Percentiles rank a stretch among this genome's conserved stretches.
These are phyloP conservation scores for Eleutherodactylus coqui DNA, from an alignment of 2,797 vertebrate species.

Conservation along the genomic window DNA sequence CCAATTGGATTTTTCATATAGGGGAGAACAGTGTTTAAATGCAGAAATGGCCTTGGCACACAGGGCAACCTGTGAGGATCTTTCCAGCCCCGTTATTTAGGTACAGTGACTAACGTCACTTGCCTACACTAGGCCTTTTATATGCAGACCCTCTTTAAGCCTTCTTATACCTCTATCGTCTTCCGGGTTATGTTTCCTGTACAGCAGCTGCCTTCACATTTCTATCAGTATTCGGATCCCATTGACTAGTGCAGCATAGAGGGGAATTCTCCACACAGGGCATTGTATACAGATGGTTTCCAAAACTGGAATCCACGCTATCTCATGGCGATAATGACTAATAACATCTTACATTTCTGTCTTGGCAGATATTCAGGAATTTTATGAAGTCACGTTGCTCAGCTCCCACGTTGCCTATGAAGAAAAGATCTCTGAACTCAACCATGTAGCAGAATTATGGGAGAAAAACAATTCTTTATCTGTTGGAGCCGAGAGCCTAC, in stretches of 20 bases:
- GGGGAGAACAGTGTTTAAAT: no score
- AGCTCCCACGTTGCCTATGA: constrained; percentile 91
- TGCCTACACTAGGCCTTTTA: no score
- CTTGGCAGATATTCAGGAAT: constrained; percentile 93
- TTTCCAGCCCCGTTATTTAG: no score
- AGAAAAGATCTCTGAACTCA: constrained; percentile 90
- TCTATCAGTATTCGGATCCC: neutral
- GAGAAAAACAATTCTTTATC: constrained; percentile 77
- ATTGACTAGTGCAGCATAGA: neutral
- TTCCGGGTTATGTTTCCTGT: neutral
- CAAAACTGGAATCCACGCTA: neutral
- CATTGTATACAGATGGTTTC: neutral
- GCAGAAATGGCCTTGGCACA: no score
- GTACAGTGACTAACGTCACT: no score
- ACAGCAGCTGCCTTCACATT: neutral
- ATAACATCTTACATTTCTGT: constrained; percentile 39
- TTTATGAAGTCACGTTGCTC: constrained; percentile 92
- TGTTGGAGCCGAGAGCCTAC: constrained; percentile 70
- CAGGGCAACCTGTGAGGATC: no score
- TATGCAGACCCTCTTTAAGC: no score
- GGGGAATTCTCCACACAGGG: neutral
- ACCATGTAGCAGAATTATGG: constrained; percentile 89
- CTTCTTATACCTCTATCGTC: neutral
- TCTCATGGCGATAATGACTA: neutral
- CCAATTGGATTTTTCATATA: no score